Percentiles rank a stretch among this genome's conserved stretches.
These are phyloP conservation scores for Thunnus albacares DNA, from an alignment of 2,797 vertebrate genomes.

Conservation along the genomic window DNA sequence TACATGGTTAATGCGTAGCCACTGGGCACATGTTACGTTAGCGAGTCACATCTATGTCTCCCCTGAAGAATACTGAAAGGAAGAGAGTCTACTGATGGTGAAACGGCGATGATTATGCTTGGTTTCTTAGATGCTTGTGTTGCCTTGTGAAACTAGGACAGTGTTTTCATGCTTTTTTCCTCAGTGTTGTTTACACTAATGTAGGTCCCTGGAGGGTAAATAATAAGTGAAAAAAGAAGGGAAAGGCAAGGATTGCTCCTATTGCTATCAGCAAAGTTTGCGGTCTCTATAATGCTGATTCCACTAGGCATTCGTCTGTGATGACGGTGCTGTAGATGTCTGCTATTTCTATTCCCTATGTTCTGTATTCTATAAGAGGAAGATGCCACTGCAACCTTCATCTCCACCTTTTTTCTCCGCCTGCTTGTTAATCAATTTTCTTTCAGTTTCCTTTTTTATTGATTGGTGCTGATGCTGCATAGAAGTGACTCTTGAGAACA, in stretches of 20 bases:
- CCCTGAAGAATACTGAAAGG: constrained; percentile 48
- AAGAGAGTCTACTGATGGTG: constrained; percentile 61
- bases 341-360: constrained; percentile 38
- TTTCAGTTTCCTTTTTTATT: constrained; percentile 71
- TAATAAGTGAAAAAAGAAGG: constrained; percentile 68
- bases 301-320: constrained; percentile 84
- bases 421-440: constrained; percentile 57
- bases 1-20: constrained; percentile 65
- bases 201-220: constrained; percentile 88
- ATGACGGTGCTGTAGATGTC: constrained; percentile 66
- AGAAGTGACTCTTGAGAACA: constrained; percentile 52
- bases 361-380: constrained; percentile 43
- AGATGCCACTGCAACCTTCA: constrained; percentile 15
- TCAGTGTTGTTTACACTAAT: constrained; percentile 92
- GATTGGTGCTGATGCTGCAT: constrained; percentile 76
- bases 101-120: constrained; percentile 67
- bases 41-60: constrained; percentile 57
- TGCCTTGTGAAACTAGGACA: constrained; percentile 82
- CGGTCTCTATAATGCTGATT: constrained; percentile 88
- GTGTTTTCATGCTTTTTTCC: constrained; percentile 83
- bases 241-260: constrained; percentile 88
- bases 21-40: constrained; percentile 59
- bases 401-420: constrained; percentile 18
- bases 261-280: constrained; percentile 89
- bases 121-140: constrained; percentile 78